Base-by-base conservation (phyloP, 1,140 invertebrate species). In the Drosophila repleta region DNA sequence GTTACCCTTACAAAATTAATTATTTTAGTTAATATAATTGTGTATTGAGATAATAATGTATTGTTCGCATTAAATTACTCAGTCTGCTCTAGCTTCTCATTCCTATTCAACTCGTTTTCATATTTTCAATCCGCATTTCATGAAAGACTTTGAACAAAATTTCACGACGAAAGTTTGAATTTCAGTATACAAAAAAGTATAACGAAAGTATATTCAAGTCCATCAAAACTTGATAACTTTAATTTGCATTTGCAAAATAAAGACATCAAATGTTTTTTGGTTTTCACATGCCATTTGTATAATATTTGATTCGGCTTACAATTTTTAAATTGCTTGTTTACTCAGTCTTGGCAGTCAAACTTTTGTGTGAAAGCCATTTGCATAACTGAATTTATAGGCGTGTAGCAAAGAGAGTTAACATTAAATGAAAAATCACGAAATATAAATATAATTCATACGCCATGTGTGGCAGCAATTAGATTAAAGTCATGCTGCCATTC, bases 361-460 rank as follows among this genome's bases (percentile, higher is more conserved):
- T 73, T 76, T 67, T 73, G 67, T 37, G 24, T 37, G 11, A 58
- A 55, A 46, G 52, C 61, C 55, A 85, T 85, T 85, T 87, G 74
- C 82, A 85, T 87, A 87, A 68, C 65, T 65, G 66, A 77, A 80
- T 74, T 53, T 80, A 76, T 68, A 77, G 73, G 68, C 65, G 77
- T 49, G 64, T 45, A 67, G 37, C 20, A 8, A 18, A 58, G 46
- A 1, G 13, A 11, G 55, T 66, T 69, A 75, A 51, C 75, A 76
- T 81, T 65, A 87, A 88, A 75, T 64, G 74, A 56, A 65, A 79
- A 76, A 63, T 70, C 82, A 88, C 83, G 82, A 39, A 79, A 51
- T 66, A 81, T 74, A 88, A 76, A 88, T 88, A 87, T 88, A 69
- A 83, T 83, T 87, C 83, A 88, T 88, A 75, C 79, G 74, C 79